phyloP scores from a whole-genome alignment of 2,113 vertebrate species.

The Apus apus region DNA sequence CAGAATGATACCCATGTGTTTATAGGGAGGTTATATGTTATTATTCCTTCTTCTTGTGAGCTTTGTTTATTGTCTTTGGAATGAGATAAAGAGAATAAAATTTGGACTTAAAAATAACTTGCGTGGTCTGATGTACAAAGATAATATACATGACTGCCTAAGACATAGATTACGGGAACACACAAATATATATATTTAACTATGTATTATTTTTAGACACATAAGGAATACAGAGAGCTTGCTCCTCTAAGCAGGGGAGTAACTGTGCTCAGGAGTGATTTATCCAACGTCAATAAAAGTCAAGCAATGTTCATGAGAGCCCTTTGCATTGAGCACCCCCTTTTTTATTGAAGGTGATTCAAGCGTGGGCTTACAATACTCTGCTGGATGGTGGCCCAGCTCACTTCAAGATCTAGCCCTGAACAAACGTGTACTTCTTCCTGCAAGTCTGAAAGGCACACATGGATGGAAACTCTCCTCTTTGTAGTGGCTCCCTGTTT shows the following conservation, averaged over 20 bases:
- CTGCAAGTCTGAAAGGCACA: background rate
- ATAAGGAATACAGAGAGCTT: background rate
- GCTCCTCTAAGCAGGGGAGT: background rate
- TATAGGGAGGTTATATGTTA: constrained; percentile 6
- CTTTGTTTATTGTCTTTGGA: constrained; percentile 57
- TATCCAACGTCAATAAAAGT: background rate
- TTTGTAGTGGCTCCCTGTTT: background rate
- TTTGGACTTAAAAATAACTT: constrained; percentile 35
- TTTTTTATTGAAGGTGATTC: background rate
- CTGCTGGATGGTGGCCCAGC: background rate
- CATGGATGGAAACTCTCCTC: background rate
- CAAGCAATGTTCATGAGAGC: background rate
- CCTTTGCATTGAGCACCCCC: background rate
- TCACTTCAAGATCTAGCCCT: background rate
- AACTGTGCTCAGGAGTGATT: background rate
- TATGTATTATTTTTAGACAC: constrained; percentile 22
- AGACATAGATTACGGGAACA: background rate
- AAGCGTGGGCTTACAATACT: background rate
- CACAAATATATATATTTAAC: background rate
- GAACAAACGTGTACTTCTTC: background rate
- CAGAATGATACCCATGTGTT: background rate
- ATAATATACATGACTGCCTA: constrained; percentile 34
- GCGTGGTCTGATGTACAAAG: constrained; percentile 1
- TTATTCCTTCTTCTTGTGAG: background rate
- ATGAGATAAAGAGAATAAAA: constrained; percentile 50